Evolutionary conservation across 1,140 invertebrate species (phyloP), one percentile per base, ranked within the genome.

Genomic region (Chironomus tepperi): DNA sequence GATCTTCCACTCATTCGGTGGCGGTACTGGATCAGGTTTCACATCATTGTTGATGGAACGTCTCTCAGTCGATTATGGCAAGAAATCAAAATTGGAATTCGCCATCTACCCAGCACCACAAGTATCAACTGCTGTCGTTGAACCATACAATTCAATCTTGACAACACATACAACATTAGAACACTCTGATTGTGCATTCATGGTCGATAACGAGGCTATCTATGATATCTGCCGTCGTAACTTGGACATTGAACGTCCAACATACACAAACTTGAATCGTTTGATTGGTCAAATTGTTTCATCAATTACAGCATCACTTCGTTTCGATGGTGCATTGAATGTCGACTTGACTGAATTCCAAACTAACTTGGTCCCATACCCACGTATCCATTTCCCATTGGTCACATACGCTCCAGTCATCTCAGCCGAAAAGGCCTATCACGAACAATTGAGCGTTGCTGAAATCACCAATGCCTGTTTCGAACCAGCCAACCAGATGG

Each of bases 11-110:
- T 91, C 89, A 7, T 94, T 94, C 81, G 92, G 92, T 15, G 92
- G 92, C 67, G 92, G 92, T 43, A 94, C 92, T 76, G 92, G 92
- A 6, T 93, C 91, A 43, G 92, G 92, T 2, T 94, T 94, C 81
- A 90, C 91, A 0, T 92, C 91, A 1, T 83, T 94, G 16, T 84
- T 94, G 9, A 93, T 94, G 92, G 91, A 95, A 84, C 85, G 92
- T 75, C 85, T 95, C n/a, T 92, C 91, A 21, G 91, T 94, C 1
- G 93, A 95, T 77, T 95, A 93, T 81, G 93, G 93, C 64, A 95
- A 95, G 84, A 95, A 94, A 93, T 90, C 89, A 24, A 93, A 93
- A 80, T 84, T 94, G 16, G 91, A 94, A 83, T 94, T 94, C 81
- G 88, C 91, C 75, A 90, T 94, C 77, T 94, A 94, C 81, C 93